phyloP scores from a whole-genome alignment of 2,888 invertebrate genomes.

The Platynereis dumerilii region DNA sequence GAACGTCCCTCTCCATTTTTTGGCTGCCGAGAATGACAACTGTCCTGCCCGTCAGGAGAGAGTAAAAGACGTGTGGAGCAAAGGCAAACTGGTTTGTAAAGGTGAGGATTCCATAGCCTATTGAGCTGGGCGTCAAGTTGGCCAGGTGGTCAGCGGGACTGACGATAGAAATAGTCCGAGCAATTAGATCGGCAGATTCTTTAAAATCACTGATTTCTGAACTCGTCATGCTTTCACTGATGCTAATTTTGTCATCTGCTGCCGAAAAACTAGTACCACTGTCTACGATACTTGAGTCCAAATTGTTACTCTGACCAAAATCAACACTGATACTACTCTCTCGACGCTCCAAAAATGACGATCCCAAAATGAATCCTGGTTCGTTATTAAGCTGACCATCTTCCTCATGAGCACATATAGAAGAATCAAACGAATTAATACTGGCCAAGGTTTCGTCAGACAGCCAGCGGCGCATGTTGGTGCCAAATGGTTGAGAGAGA shows the following conservation, averaged over 20 bases:
- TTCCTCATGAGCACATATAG: constrained; percentile 29
- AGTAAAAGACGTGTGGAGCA: constrained; percentile 49
- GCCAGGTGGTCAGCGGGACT: constrained; percentile 20
- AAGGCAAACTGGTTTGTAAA: constrained; percentile 44
- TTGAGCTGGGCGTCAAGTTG: constrained; percentile 14
- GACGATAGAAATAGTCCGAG: constrained; percentile 16
- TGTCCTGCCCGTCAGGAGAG: constrained; percentile 54
- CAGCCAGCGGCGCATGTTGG: too few species aligned
- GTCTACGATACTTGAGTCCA: too few species aligned
- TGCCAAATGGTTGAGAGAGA: constrained; percentile 7
- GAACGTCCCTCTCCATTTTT: constrained; percentile 45
- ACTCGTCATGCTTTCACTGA: too few species aligned
- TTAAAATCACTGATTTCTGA: not conserved
- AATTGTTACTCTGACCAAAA: too few species aligned
- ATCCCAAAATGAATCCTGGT: constrained; percentile 19
- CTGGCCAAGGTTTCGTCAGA: constrained; percentile 30
- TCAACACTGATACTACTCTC: too few species aligned
- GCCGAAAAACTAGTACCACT: too few species aligned
- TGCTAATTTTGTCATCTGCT: too few species aligned
- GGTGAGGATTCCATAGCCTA: constrained; percentile 45
- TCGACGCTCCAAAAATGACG: too few species aligned
- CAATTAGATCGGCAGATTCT: not conserved
- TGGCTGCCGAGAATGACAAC: constrained; percentile 49
- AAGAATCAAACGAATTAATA: constrained; percentile 32
- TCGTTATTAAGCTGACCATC: constrained; percentile 5